Evolutionary conservation across 1,140 invertebrate genomes (phyloP).

Genomic region (Bombus confusus): DNA sequence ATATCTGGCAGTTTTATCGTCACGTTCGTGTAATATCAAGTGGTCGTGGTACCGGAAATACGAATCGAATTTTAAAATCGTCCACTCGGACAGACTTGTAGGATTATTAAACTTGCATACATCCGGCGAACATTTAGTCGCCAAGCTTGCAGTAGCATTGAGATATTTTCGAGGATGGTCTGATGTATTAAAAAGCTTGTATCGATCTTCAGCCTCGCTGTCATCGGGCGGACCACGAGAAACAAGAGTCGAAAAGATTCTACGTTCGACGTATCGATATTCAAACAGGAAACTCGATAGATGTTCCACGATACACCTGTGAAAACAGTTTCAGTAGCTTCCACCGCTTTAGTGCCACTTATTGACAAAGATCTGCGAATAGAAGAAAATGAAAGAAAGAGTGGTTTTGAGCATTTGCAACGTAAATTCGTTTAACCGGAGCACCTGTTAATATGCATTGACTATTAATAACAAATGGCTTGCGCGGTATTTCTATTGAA

Average conservation of each 20-base stretch:
- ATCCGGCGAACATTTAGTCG: not conserved
- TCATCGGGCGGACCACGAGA: not conserved
- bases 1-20: not conserved
- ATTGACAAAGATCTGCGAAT: not conserved
- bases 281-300: not conserved
- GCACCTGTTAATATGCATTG: conserved; percentile 10
- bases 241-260: not conserved
- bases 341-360: not conserved
- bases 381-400: not conserved
- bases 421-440: conserved; percentile 28
- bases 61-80: conserved; percentile 9
- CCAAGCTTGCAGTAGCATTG: not conserved
- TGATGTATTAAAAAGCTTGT: conserved; percentile 5
- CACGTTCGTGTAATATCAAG: not conserved
- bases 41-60: not conserved
- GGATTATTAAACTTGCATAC: not conserved
- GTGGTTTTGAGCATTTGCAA: not conserved
- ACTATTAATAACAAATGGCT: conserved; percentile 25
- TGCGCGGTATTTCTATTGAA: not conserved
- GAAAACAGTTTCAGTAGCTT: conserved; percentile 18
- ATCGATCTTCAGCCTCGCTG: not conserved
- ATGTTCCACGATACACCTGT: not conserved
- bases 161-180: not conserved
- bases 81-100: not conserved
- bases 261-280: not conserved